Evolutionary conservation across 2,797 vertebrate genomes (phyloP), one percentile per base, ranked within the genome.

Genomic region (Scolopax bukidnonensis): DNA sequence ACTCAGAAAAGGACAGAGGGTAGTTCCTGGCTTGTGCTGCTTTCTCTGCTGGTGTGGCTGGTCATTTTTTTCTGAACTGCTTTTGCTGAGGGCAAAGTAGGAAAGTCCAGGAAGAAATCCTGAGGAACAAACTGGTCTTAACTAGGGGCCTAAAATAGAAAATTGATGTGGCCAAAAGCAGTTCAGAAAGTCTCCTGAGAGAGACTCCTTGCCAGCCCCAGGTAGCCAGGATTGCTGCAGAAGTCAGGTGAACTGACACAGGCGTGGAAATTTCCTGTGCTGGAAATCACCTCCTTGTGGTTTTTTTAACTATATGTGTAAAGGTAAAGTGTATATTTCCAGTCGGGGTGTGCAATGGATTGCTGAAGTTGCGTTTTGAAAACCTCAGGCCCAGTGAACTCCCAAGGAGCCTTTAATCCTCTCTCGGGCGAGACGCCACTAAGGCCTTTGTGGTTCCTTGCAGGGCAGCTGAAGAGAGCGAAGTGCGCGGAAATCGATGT

Each of bases 401-500:
- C 16, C 43, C 5, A 6, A 27, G 65, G 78, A 84, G 23, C 59
- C 28, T 33, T 43, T 48, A 6, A 16, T 8, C 43, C 50, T 21
- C 24, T 8, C 9, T 2, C 3, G 12, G 67, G 14, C 13, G 3
- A 11, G 38, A 6, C 18, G 30, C 27, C 23, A 15, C 45, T 69
- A 6, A 36, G 2, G 1, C 15, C 53, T 45, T 6, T 50, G 20
- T 59, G 74, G 10, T 53, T 95, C 61, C 11, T 86, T 94, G 8
- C 97, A 99, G 99, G 99, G 83, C 99, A 99, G 87, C 98, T 99
- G 97, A 99, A 99, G 98, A 98, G 99, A 18, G 98, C 98, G 4
- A 99, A 98, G 95, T 99, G 98, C 77, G 99, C 98, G 3, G 98
- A 99, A 86, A 99, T 99, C 53, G 99, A 99, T 14, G 99, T 99